Evolutionary conservation across 2,797 vertebrate species (phyloP).

Genomic region (Falco cherrug): DNA sequence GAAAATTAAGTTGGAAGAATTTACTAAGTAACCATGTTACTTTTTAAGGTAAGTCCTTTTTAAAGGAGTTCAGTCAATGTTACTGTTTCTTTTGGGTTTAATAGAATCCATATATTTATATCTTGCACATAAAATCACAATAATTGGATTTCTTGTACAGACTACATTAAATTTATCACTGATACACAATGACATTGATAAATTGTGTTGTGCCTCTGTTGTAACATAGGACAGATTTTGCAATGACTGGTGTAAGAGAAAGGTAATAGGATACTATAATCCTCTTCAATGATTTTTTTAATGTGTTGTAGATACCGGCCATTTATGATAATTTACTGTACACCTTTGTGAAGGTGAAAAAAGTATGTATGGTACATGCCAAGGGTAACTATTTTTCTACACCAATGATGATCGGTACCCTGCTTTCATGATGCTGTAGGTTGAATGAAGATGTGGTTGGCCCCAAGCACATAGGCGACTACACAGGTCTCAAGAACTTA

Average conservation of each 20-base stretch:
- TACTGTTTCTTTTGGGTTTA: neutral
- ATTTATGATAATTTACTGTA: neutral
- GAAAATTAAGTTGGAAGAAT: slow-evolving; percentile 30
- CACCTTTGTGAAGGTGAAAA: neutral
- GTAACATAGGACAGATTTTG: neutral
- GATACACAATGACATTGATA: slow-evolving; percentile 3
- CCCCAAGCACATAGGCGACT: neutral
- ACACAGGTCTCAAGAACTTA: neutral
- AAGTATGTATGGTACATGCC: neutral
- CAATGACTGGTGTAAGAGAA: neutral
- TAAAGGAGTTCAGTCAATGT: neutral
- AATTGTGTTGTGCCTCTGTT: neutral
- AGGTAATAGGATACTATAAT: neutral
- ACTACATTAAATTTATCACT: slow-evolving; percentile 12
- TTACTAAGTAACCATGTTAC: neutral
- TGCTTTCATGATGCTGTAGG: neutral
- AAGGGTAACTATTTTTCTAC: neutral
- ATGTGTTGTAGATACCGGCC: neutral
- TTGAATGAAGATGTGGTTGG: neutral
- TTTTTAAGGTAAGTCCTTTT: slow-evolving; percentile 10
- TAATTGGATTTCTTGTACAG: neutral
- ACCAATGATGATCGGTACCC: fast-evolving
- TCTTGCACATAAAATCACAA: neutral
- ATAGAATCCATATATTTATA: neutral
- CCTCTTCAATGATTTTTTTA: neutral